These are phyloP conservation scores for Drosophila punjabiensis DNA, from an alignment of 1,140 invertebrate species.

Conservation along the genomic window DNA sequence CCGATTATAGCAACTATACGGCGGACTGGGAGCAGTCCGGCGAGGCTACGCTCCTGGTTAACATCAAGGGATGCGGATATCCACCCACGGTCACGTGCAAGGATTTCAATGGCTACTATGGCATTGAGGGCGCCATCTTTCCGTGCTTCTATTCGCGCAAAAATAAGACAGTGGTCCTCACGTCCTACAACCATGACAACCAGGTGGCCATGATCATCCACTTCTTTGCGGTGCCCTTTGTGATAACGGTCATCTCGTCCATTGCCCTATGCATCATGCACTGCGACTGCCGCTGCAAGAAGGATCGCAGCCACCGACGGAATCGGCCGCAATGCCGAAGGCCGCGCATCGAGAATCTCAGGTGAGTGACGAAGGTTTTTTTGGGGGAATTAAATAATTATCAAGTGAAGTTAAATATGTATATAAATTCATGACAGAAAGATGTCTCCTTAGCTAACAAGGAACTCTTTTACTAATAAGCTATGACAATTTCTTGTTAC, in stretches of 20 bases:
- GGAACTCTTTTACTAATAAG: no score
- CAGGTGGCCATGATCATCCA: slow-evolving; percentile 92
- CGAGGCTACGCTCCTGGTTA: slow-evolving; percentile 90
- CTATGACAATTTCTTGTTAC: neutral
- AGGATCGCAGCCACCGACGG: slow-evolving; percentile 86
- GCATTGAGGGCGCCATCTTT: slow-evolving; percentile 91
- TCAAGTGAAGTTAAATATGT: no score
- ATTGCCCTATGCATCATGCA: slow-evolving; percentile 93
- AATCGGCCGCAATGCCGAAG: slow-evolving; percentile 85
- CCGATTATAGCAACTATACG: slow-evolving; percentile 79
- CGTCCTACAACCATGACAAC: slow-evolving; percentile 91
- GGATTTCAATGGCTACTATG: slow-evolving; percentile 92
- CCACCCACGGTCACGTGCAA: slow-evolving; percentile 93
- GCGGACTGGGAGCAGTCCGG: slow-evolving; percentile 85
- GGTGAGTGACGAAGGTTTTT: slow-evolving; percentile 84
- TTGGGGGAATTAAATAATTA: neutral
- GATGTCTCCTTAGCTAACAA: no score
- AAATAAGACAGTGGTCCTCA: slow-evolving; percentile 92
- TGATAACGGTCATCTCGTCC: slow-evolving; percentile 92
- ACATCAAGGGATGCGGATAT: slow-evolving; percentile 95
- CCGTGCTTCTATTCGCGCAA: slow-evolving; percentile 94
- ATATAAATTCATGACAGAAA: no score
- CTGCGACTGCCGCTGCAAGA: slow-evolving; percentile 90
- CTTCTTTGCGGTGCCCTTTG: slow-evolving; percentile 92
- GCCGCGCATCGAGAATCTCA: slow-evolving; percentile 88